Evolutionary conservation across 2,113 vertebrate species (phyloP).

Genomic region (Semnornis frantzii): DNA sequence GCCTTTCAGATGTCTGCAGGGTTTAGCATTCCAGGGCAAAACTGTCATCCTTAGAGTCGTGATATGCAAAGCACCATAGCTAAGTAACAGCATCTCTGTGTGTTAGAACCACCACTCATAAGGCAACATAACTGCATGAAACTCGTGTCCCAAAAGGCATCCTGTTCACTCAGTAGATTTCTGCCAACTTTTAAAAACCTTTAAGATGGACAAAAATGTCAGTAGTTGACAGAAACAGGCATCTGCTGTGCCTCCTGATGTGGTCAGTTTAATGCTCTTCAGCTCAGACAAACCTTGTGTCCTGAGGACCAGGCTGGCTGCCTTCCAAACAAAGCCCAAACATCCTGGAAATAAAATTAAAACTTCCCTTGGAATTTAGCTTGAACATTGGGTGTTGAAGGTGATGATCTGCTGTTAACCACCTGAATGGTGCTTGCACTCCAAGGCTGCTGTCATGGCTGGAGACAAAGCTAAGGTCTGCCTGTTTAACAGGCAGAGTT

Average conservation of each 20-base stretch:
- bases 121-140: neutral
- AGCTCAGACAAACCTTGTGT: neutral
- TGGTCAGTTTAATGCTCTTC: neutral
- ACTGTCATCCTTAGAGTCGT: neutral
- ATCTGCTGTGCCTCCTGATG: neutral
- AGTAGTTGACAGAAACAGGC: neutral
- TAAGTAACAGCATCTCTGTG: neutral
- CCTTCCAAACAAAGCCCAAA: slow-evolving; percentile 3
- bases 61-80: neutral
- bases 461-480: accelerated
- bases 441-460: neutral
- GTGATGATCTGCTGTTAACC: neutral
- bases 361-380: neutral
- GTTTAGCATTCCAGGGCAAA: neutral
- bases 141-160: neutral
- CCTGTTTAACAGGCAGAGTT: neutral
- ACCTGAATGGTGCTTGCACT: neutral
- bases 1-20: neutral
- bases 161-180: neutral
- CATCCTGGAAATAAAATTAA: neutral
- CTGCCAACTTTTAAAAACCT: neutral
- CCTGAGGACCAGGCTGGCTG: neutral
- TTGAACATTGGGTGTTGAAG: neutral
- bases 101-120: neutral
- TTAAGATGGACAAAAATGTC: neutral